These are phyloP conservation scores for Melinaea menophilus DNA, from an alignment of 2,888 invertebrate species.

Conservation along the genomic window DNA sequence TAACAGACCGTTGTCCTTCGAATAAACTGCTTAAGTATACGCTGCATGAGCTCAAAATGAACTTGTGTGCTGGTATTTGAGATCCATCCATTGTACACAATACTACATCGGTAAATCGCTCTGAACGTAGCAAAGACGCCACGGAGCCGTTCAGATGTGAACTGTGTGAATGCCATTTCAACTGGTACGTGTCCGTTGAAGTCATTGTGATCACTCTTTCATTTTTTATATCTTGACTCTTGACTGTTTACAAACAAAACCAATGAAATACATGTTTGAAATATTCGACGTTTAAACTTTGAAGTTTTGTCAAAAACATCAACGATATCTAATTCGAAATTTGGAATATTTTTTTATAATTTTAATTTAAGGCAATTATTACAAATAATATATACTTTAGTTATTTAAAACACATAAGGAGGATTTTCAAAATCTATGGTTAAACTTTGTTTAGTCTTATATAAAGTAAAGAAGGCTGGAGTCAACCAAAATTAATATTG, in stretches of 20 bases:
- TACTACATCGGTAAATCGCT: constrained; percentile 89
- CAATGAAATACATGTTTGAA: neutral
- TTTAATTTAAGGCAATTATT: too few species aligned
- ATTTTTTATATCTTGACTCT: constrained; percentile 17
- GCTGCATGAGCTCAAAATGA: constrained; percentile 90
- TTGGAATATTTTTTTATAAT: neutral
- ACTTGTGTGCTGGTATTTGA: constrained; percentile 90
- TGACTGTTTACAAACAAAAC: constrained; percentile 24
- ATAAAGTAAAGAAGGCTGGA: too few species aligned
- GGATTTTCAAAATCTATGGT: too few species aligned
- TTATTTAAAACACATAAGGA: too few species aligned
- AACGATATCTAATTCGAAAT: neutral
- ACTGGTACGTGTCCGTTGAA: constrained; percentile 87
- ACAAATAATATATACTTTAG: too few species aligned
- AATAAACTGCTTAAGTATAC: constrained; percentile 67
- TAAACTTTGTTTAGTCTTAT: too few species aligned
- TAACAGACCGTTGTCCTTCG: constrained; percentile 69
- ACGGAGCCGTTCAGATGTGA: constrained; percentile 89
- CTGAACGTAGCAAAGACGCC: constrained; percentile 86
- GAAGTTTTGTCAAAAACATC: neutral
- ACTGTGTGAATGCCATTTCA: constrained; percentile 93
- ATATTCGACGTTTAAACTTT: neutral
- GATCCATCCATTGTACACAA: constrained; percentile 87
- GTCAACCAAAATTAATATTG: too few species aligned
- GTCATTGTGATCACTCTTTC: constrained; percentile 50